Base-by-base conservation (phyloP, 2,797 vertebrate genomes). In the Zenarchopterus dispar region DNA sequence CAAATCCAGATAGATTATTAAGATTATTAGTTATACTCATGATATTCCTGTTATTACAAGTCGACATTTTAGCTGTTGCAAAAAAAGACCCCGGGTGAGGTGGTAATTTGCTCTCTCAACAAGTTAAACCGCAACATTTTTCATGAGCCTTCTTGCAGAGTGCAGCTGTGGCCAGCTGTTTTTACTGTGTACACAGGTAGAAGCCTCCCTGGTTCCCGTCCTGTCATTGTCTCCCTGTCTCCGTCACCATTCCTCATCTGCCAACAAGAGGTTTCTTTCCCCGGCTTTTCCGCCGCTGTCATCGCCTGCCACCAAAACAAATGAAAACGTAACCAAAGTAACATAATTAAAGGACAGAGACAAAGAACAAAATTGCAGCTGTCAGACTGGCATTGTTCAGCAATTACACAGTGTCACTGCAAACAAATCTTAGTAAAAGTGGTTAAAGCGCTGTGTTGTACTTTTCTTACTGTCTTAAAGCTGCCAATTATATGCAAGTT, bases 281-380 rank as follows among this genome's bases (percentile, higher is more conserved):
- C 51, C 9, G n/a, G 49, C 61, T 75, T 81, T 84, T 83, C 55
- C 49, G 23, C 54, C 21, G 60, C 61, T 21, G 56, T 73, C 77
- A 73, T 81, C 61, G 41, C 81, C 80, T 67, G 59, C 79, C 80
- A 81, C 73, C 67, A 55, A 54, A 44, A 74, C 75, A 81, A 81
- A 75, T 59, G 47, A 73, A 52, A 54, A 63, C 45, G 16, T 8
- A 39, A 39, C 36, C 13, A 39, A 39, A 39, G 36, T 39, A 39
- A 39, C 46, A 61, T 87, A 86, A 92, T 92, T 89, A 90, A 61
- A 90, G 85, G 78, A 80, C 67, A 62, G 22, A 51, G 53, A 57
- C 54, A 64, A 49, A 51, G 42, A 11, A 47, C 59, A 26, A 21
- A 7, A 70, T 67, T 19, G 26, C 51, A 67, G 59, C 60, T 64